Percentiles rank a stretch among this genome's conserved stretches.
These are phyloP conservation scores for Prochilodus magdalenae DNA, from an alignment of 2,113 vertebrate genomes.

Conservation along the genomic window DNA sequence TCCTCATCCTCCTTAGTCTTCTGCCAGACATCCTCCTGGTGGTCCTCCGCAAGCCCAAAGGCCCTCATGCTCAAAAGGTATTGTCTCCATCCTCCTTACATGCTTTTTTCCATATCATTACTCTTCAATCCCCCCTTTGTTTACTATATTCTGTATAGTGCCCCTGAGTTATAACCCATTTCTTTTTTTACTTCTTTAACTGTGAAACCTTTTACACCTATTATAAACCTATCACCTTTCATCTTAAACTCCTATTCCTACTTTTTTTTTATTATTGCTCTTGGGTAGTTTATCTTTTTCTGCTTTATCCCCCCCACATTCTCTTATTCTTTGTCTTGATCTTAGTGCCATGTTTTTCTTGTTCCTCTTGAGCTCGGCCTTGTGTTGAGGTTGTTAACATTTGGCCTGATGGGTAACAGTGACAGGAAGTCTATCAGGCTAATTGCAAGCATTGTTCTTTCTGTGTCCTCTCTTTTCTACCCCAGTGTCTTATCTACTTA, in stretches of 20 bases:
- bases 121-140: neutral
- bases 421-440: constrained; percentile 41
- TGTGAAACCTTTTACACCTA: neutral
- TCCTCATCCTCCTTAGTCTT: constrained; percentile 93
- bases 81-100: neutral
- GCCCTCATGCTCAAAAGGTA: constrained; percentile 73
- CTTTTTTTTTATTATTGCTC: neutral
- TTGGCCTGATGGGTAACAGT: constrained; percentile 15
- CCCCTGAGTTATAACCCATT: neutral
- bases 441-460: constrained; percentile 35
- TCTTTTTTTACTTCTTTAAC: neutral
- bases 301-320: constrained; percentile 44
- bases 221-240: too few relatives aligned
- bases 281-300: constrained; percentile 31
- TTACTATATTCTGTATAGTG: constrained; percentile 2
- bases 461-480: neutral
- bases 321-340: neutral
- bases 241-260: constrained; percentile 10
- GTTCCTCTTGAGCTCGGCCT: constrained; percentile 5
- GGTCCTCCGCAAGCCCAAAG: constrained; percentile 71
- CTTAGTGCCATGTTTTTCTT: neutral
- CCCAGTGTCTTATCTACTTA: neutral
- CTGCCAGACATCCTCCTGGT: constrained; percentile 90
- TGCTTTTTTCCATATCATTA: neutral
- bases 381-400: neutral